phyloP scores from a whole-genome alignment of 1,140 invertebrate species.

The Orussus abietinus region DNA sequence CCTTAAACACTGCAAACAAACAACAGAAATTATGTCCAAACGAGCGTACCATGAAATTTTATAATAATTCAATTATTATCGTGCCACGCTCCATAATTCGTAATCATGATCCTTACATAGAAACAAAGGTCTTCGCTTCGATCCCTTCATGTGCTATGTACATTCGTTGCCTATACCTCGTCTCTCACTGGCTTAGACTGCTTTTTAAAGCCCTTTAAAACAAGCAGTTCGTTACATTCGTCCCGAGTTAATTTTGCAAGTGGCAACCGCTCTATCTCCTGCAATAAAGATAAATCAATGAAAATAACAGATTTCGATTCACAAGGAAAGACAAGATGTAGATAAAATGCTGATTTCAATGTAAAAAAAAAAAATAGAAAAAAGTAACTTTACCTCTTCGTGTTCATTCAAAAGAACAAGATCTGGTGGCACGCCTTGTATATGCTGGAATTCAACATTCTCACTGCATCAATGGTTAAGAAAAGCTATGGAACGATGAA shows the following conservation, averaged over 20 bases:
- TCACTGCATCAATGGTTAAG: constrained; percentile 46
- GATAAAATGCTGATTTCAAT: constrained; percentile 4
- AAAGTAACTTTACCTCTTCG: constrained; percentile 47
- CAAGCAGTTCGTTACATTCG: constrained; percentile 67
- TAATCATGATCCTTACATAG: background rate
- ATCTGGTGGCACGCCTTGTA: constrained; percentile 65
- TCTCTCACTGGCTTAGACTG: constrained; percentile 32
- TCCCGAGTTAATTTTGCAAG: constrained; percentile 58
- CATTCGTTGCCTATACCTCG: constrained; percentile 33
- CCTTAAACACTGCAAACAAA: too few species aligned
- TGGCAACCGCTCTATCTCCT: constrained; percentile 62
- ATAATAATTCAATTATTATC: constrained; percentile 6
- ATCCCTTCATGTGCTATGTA: background rate
- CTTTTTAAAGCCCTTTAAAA: constrained; percentile 60
- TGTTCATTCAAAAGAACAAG: constrained; percentile 60
- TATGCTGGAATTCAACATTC: constrained; percentile 64
- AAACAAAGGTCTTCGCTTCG: too few species aligned
- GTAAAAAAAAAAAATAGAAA: constrained; percentile 4
- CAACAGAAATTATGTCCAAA: background rate
- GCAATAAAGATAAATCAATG: constrained; percentile 18
- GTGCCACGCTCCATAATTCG: constrained; percentile 3
- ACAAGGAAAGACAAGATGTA: constrained; percentile 1
- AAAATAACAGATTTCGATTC: constrained; percentile 8
- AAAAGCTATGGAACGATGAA: constrained; percentile 14
- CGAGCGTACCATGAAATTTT: background rate